Percentiles rank a stretch among this genome's conserved stretches.
These are phyloP conservation scores for Chloropsis cyanopogon DNA, from an alignment of 2,113 vertebrate species.

Conservation along the genomic window DNA sequence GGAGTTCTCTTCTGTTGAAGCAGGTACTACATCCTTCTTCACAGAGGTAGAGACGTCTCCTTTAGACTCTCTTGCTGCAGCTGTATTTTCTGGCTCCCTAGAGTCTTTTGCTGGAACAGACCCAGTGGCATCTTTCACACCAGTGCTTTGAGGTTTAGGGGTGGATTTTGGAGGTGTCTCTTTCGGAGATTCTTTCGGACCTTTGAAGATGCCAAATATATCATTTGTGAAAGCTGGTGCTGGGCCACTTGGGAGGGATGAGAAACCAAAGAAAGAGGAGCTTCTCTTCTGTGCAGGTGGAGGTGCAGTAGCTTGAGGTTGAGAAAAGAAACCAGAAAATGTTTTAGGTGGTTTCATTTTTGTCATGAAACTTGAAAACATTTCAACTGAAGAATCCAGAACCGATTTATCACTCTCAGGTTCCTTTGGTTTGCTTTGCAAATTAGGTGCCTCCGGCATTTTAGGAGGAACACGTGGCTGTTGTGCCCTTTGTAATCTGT, in stretches of 20 bases:
- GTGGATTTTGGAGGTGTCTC: conserved; percentile 18
- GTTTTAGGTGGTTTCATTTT: conserved; percentile 85
- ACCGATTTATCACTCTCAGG: conserved; percentile 73
- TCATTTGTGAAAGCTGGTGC: conserved; percentile 76
- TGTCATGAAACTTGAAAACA: conserved; percentile 86
- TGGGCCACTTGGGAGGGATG: conserved; percentile 71
- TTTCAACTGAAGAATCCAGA: conserved; percentile 79
- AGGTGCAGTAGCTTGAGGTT: conserved; percentile 69
- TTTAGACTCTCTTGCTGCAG: not conserved
- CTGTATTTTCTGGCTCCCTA: not conserved
- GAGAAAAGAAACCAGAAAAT: conserved; percentile 80
- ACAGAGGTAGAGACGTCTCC: not conserved
- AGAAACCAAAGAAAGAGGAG: conserved; percentile 77
- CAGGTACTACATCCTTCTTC: not conserved
- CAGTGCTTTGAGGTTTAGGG: conserved; percentile 22
- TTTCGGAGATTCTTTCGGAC: conserved; percentile 65
- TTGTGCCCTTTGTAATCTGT: not conserved
- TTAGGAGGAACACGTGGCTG: not conserved
- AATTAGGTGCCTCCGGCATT: not conserved
- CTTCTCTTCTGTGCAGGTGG: conserved; percentile 75
- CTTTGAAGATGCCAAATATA: conserved; percentile 83
- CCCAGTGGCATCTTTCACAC: not conserved
- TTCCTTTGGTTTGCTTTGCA: conserved; percentile 58
- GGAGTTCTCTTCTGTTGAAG: not conserved
- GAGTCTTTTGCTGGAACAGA: not conserved